phyloP scores from a whole-genome alignment of 2,888 invertebrate genomes.

The Zaprionus lineosus region DNA sequence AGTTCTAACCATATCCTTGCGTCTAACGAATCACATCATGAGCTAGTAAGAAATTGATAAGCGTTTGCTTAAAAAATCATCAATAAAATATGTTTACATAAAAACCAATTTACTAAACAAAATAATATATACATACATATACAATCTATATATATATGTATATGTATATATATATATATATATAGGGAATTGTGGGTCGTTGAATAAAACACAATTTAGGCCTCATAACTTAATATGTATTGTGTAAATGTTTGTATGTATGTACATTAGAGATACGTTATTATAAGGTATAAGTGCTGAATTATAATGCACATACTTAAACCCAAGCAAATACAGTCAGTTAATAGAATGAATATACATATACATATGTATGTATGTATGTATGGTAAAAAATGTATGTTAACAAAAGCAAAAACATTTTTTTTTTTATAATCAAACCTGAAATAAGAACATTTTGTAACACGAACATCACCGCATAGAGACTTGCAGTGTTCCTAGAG shows the following conservation, averaged over 20 bases:
- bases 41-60: slow-evolving; percentile 19
- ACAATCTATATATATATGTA: slow-evolving; percentile 2
- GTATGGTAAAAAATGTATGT: slow-evolving; percentile 11
- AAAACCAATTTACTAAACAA: no score
- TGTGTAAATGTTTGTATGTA: slow-evolving; percentile 43
- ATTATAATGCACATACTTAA: slow-evolving; percentile 24
- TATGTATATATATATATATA: not conserved
- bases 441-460: slow-evolving; percentile 8
- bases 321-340: not conserved
- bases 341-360: no score
- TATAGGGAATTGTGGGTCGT: slow-evolving; percentile 5
- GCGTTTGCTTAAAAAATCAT: no score
- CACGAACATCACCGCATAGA: slow-evolving; percentile 28
- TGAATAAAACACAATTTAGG: slow-evolving; percentile 3
- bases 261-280: slow-evolving; percentile 27
- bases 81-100: no score
- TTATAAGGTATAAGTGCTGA: slow-evolving; percentile 41
- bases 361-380: slow-evolving; percentile 3
- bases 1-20: slow-evolving; percentile 56
- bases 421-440: slow-evolving; percentile 17
- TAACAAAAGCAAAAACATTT: not conserved
- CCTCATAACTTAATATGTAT: slow-evolving; percentile 29
- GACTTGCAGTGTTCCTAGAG: slow-evolving; percentile 47
- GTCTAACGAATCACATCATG: slow-evolving; percentile 52
- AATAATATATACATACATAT: no score